Base-by-base conservation (phyloP, 1,140 invertebrate genomes). In the Eriosoma lanigerum region DNA sequence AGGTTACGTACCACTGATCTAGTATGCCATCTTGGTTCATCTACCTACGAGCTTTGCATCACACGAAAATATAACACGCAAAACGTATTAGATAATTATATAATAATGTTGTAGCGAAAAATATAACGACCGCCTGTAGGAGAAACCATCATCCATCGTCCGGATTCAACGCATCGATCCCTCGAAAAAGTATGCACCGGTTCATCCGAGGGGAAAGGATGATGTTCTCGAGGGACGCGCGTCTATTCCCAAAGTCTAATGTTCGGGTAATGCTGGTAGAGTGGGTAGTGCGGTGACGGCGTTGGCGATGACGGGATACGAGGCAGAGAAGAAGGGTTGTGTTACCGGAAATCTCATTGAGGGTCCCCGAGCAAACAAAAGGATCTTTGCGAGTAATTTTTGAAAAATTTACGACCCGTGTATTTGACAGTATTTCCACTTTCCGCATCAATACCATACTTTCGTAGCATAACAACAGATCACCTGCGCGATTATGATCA, bases 351-450 rank as follows among this genome's bases (percentile, higher is more conserved):
- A 58, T 72, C 70, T 29, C 70, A 6, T 21, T 15, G 32, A 72
- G 56, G 58, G 50, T 48, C 54, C 58, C 66, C 32, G 24, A 21
- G 44, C 54, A 9, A 56, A 81, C 64, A 68, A 81, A 68, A 17
- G 48, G 60, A 68, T 52, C 54, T 60, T 44, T 56, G 32, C 17
- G 15, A 76, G 56, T 76, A 76, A 76, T 76, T 76, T 76, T 76
- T 76, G 73, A 76, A 60, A 76, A 76, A 76, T 76, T 76, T 76
- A 76, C 73, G 56, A 76, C n/a, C 38, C 1, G 38, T 76, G 73
- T 26, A 21, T 76, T 58, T 76, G 73, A 76, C 73, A 76, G 73
- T 15, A 13, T 58, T 76, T 58, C 56, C 38, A 56, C 29, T 54
- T 75, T 29, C n/a, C 50, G 64, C 38, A 1, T n/a, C 32, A 4